Conservation (phyloP, 2,888 invertebrate genomes). For the Dioctria linearis region DNA sequence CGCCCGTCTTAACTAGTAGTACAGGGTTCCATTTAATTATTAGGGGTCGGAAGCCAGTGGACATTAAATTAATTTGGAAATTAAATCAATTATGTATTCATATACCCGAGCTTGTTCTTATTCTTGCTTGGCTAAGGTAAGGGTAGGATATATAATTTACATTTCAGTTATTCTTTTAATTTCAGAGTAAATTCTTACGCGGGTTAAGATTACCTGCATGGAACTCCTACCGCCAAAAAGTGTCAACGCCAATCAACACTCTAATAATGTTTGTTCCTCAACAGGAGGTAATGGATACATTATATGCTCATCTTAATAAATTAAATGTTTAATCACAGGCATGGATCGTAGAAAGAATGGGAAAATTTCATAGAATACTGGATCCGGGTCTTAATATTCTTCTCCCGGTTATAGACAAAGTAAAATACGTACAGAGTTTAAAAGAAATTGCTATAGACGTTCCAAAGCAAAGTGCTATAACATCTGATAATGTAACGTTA, state of each 20-base stretch:
- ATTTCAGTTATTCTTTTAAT: neutral
- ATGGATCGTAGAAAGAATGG: constrained; percentile 99
- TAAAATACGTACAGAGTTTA: constrained; percentile 97
- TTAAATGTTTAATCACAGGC: constrained; percentile 75
- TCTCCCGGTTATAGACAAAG: constrained; percentile 90
- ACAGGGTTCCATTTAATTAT: too few species aligned
- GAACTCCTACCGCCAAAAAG: constrained; percentile 66
- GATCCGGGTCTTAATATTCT: constrained; percentile 96
- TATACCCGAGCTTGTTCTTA: too few species aligned
- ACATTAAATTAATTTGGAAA: too few species aligned
- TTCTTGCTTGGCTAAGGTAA: too few species aligned
- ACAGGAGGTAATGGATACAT: constrained; percentile 84
- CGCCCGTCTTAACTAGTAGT: too few species aligned
- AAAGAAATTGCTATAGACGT: constrained; percentile 99
- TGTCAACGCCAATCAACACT: constrained; percentile 89
- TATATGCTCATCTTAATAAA: neutral
- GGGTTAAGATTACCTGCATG: constrained; percentile 47
- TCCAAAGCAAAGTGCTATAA: constrained; percentile 98
- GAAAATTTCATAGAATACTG: constrained; percentile 93
- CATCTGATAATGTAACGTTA: constrained; percentile 96
- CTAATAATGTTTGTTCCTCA: constrained; percentile 98
- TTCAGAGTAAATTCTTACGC: neutral
- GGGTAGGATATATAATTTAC: too few species aligned
- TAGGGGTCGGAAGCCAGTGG: too few species aligned
- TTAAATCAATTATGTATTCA: too few species aligned